Evolutionary conservation across 2,113 vertebrate genomes (phyloP), one percentile per base, ranked within the genome.

Genomic region (Ailuropoda melanoleuca): DNA sequence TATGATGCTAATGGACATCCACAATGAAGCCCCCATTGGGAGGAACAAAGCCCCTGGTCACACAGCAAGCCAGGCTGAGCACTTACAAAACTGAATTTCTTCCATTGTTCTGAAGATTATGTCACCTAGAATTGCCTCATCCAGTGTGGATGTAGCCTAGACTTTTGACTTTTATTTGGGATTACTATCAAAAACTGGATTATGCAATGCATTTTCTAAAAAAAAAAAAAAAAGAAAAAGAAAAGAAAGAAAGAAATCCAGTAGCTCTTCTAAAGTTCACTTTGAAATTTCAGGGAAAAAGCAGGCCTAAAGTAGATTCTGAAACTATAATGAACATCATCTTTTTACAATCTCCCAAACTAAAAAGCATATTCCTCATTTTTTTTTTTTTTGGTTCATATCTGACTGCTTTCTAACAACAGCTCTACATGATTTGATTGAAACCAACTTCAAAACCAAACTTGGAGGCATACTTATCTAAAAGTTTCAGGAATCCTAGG

Each of bases 351-450:
- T 34, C 70, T 78, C 3, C 4, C 15, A 55, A 92, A 90, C 68
- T 75, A 60, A 68, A 91, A 88, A 92, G 75, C 53, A 66, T 39
- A 64, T 92, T 85, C 60, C 46, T 88, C n/a, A 1, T 81, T 68
- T 81, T 70, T 60, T 74, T 74, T 3, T 75, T 75, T 8, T 46
- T 77, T 10, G 34, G 58, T 85, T 72, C 62, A 31, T 80, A 50
- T 92, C 39, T 37, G 23, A 37, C 84, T 58, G n/a, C 55, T 93
- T 96, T 94, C 92, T 96, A 92, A 94, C 90, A 96, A 60, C 77
- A 55, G 46, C 23, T 6, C 46, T 55, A 60, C 58, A 29, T 39
- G 93, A 68, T 56, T 94, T 50, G 75, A 96, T 3, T 23, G 26
- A 88, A 95, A 88, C 48, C 34, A 89, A 89, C 78, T 81, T 77